These are phyloP conservation scores for Gambusia holbrooki DNA, from an alignment of 2,113 vertebrate species.

Conservation along the genomic window DNA sequence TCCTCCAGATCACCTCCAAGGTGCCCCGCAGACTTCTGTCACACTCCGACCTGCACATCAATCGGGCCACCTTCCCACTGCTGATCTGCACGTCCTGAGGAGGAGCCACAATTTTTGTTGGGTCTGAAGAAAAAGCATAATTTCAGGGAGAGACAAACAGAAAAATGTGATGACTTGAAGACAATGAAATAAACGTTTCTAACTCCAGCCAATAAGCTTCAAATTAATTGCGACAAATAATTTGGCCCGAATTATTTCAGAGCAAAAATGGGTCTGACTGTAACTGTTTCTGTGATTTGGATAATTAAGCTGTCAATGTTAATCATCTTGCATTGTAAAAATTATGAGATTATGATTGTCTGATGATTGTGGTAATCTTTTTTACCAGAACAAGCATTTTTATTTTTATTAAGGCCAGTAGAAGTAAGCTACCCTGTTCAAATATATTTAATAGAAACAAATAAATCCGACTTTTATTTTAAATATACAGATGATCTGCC, in stretches of 20 bases:
- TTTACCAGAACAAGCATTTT: no score
- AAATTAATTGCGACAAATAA: background rate
- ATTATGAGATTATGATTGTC: background rate
- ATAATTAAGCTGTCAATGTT: background rate
- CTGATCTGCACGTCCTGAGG: conserved; percentile 82
- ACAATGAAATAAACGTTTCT: background rate
- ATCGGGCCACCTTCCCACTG: conserved; percentile 78
- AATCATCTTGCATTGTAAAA: no score
- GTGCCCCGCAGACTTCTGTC: conserved; percentile 84
- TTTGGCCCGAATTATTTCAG: background rate
- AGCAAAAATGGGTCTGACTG: background rate
- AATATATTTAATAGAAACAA: background rate
- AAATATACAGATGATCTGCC: background rate
- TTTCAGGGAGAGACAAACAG: background rate
- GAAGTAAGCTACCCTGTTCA: no score
- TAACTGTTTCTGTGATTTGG: conserved; percentile 18
- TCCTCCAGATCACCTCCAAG: conserved; percentile 88
- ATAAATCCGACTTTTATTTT: background rate
- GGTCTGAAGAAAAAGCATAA: conserved; percentile 78
- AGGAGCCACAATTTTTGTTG: conserved; percentile 81
- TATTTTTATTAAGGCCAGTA: no score
- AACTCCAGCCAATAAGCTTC: background rate
- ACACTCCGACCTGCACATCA: conserved; percentile 83
- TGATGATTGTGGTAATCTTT: no score
- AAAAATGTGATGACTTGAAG: background rate